These are phyloP conservation scores for Trididemnum nubilum DNA, from an alignment of 23 tunicate genomes.

Conservation along the genomic window DNA sequence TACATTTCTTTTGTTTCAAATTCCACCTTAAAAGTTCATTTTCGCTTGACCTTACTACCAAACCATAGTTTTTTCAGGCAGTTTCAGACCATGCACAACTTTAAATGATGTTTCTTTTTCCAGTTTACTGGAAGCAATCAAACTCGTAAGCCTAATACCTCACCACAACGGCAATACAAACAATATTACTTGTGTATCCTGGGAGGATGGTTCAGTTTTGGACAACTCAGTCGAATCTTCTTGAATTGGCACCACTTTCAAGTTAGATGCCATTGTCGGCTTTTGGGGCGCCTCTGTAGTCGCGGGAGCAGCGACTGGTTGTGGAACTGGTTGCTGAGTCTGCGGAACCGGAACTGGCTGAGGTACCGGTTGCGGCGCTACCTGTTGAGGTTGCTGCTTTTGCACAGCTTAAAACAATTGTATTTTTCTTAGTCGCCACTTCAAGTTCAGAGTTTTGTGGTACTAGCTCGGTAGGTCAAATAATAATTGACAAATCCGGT, in stretches of 20 bases:
- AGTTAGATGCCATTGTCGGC: neutral
- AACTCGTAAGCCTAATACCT: no score
- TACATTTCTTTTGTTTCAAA: neutral
- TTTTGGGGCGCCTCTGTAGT: neutral
- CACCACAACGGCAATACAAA: no score
- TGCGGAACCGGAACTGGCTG: slow-evolving; percentile 5
- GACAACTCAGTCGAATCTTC: slow-evolving; percentile 20
- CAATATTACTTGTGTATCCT: no score
- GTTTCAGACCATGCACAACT: no score
- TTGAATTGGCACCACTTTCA: slow-evolving; percentile 31
- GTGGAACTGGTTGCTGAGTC: neutral
- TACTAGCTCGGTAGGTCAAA: no score
- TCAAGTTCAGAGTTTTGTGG: no score
- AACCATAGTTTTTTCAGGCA: no score
- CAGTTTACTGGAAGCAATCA: no score
- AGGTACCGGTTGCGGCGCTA: neutral
- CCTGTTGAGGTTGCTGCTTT: neutral
- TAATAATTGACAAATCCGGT: no score
- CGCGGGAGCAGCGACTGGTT: slow-evolving; percentile 18
- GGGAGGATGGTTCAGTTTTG: neutral
- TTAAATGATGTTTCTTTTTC: no score
- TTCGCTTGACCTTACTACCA: no score
- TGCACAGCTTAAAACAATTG: neutral
- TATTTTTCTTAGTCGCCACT: no score
- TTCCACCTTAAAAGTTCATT: neutral